Evolutionary conservation across 2,888 invertebrate genomes (phyloP), one percentile per base, ranked within the genome.

Genomic region (Dasysyrphus tricinctus): DNA sequence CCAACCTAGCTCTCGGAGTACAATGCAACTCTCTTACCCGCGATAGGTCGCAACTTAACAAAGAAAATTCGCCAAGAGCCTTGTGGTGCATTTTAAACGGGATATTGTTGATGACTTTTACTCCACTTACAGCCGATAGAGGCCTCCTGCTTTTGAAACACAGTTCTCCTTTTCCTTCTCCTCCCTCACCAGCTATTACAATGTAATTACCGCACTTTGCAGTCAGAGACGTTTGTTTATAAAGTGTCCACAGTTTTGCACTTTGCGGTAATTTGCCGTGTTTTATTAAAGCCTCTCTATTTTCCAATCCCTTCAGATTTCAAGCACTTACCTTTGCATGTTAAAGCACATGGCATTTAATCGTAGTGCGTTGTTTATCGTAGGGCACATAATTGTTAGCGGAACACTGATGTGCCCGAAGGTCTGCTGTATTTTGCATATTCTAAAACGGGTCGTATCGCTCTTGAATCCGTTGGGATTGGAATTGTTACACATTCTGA

Each of bases 341-440:
- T 96, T 77, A 98, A 94, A 29, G 97, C 24, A 91, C 98, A 98
- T 0, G 97, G 97, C 94, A 32, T 96, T 96, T 90, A 97, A n/a
- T n/a, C 97, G 89, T 96, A 95, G 91, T 97, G 96, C 0, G 98
- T 96, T 85, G 95, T 94, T 98, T 98, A 98, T 89, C 88, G 96
- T 97, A 97, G 0, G 96, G 96, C 0, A 96, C 95, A 89, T 95
- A 94, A 93, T 98, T 96, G 93, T 96, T 98, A 0, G 96, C 95
- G 32, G 96, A 94, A 92, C 98, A 98, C 90, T 98, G 98, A 91
- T 97, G 96, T 54, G 96, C 96, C 0, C 98, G 95, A 91, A 97
- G 97, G 92, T 98, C 98, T 88, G 95, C 97, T 98, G 96, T 95
- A 97, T 97, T 91, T 98, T 24, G 93, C 98, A 98, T 89, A 98